Conservation (phyloP, 2,797 vertebrate species). For the Sternotherus odoratus region DNA sequence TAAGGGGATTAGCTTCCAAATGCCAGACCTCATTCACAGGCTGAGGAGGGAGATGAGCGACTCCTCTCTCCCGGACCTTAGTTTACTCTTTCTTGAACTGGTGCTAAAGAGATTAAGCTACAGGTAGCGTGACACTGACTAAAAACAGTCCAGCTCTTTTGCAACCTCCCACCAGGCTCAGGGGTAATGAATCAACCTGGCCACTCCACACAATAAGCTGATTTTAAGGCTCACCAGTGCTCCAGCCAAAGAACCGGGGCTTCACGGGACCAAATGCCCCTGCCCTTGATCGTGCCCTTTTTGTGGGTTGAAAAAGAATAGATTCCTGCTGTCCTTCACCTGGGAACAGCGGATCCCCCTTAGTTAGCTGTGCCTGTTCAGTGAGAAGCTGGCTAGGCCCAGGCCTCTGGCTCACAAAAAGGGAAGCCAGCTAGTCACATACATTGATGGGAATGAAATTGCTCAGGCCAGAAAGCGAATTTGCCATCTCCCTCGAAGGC, state of each 20-base stretch:
- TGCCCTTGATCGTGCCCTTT: not conserved
- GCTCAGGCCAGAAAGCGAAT: no score
- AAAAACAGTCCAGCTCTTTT: not conserved
- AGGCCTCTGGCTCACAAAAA: no score
- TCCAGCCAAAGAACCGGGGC: not conserved
- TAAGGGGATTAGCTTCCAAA: not conserved
- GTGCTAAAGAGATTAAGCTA: not conserved
- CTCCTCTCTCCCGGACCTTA: not conserved
- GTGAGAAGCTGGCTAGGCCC: no score
- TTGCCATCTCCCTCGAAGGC: no score
- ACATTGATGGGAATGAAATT: no score
- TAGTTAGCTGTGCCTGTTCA: no score
- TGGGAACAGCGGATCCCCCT: no score
- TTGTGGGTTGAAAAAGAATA: not conserved
- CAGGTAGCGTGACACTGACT: not conserved
- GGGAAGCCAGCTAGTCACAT: no score
- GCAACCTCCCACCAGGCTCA: accelerated
- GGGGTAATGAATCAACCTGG: not conserved
- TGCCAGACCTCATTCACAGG: accelerated
- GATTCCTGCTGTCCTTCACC: no score
- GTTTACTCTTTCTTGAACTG: not conserved
- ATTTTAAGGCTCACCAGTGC: not conserved
- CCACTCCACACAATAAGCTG: accelerated
- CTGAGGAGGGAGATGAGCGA: not conserved
- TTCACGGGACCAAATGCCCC: not conserved